Percentiles rank a stretch among this genome's conserved stretches.
Conservation (phyloP, 2,888 invertebrate species). For the Callimorpha dominula region DNA sequence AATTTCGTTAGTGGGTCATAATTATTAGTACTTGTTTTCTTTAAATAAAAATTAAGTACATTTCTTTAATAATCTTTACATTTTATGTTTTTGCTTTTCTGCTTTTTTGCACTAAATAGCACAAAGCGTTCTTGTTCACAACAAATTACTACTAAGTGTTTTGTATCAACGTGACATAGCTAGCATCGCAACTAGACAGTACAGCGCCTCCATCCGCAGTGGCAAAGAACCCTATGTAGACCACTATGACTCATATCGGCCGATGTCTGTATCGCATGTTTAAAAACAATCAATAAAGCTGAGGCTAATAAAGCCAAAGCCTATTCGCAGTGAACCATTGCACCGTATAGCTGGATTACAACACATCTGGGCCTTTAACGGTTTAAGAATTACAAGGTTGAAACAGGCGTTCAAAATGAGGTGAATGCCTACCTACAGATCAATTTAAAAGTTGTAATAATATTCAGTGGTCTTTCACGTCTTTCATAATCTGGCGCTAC, state of each 20-base stretch:
- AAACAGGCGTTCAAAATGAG: not conserved
- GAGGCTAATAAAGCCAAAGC: slow-evolving; percentile 39
- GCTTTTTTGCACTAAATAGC: too few species aligned
- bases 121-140: too few species aligned
- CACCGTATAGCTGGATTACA: slow-evolving; percentile 45
- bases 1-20: too few species aligned
- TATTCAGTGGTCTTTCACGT: not conserved
- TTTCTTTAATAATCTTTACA: too few species aligned
- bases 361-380: slow-evolving; percentile 31
- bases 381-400: slow-evolving; percentile 7
- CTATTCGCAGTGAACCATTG: slow-evolving; percentile 38
- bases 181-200: slow-evolving; percentile 12
- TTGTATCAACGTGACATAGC: not conserved
- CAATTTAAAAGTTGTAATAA: not conserved
- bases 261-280: slow-evolving; percentile 48
- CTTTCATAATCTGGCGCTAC: not conserved
- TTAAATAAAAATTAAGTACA: too few species aligned
- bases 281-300: slow-evolving; percentile 42
- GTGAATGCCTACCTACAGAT: not conserved
- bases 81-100: too few species aligned
- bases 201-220: slow-evolving; percentile 33
- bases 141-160: too few species aligned
- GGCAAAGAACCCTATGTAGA: slow-evolving; percentile 41
- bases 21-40: too few species aligned
- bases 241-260: slow-evolving; percentile 44